These are phyloP conservation scores for Poeciliopsis infans DNA, from an alignment of 2,797 vertebrate species.

Conservation along the genomic window DNA sequence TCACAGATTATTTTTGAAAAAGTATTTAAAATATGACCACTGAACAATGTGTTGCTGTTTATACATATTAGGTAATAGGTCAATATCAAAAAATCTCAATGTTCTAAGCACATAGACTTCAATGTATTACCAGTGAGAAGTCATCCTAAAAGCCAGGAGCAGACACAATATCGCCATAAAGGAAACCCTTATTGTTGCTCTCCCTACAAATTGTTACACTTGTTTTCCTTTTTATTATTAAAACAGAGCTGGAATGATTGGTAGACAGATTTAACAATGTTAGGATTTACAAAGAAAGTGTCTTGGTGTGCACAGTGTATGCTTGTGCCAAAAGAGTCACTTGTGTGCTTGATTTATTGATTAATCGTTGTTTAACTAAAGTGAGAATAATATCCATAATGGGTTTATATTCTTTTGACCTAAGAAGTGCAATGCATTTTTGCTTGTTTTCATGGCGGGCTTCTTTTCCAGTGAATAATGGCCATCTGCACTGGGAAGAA, in stretches of 20 bases:
- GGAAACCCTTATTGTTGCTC: neutral
- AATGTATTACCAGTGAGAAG: neutral
- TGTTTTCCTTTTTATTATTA: neutral
- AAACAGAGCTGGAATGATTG: neutral
- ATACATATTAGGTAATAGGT: neutral
- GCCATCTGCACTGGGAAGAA: slow-evolving; percentile 54
- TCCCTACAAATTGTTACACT: neutral
- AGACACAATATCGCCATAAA: neutral
- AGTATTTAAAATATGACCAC: neutral
- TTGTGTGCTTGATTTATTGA: slow-evolving; percentile 2
- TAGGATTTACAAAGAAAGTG: neutral
- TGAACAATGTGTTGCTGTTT: neutral
- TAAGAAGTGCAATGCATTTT: slow-evolving; percentile 42
- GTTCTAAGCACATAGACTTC: neutral
- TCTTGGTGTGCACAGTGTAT: slow-evolving; percentile 2
- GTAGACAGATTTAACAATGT: neutral
- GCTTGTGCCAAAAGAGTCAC: neutral
- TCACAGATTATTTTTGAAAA: neutral
- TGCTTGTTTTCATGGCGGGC: slow-evolving; percentile 38
- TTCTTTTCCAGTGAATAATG: slow-evolving; percentile 70
- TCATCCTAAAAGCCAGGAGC: neutral
- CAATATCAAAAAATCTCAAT: neutral
- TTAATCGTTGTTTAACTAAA: slow-evolving; percentile 10
- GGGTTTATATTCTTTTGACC: slow-evolving; percentile 35
- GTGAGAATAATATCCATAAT: slow-evolving; percentile 25